A percentile compares a stretch with the other conserved stretches of the same genome.
These are phyloP conservation scores for Carduelis carduelis DNA, from an alignment of 2,797 vertebrate species.

Conservation along the genomic window DNA sequence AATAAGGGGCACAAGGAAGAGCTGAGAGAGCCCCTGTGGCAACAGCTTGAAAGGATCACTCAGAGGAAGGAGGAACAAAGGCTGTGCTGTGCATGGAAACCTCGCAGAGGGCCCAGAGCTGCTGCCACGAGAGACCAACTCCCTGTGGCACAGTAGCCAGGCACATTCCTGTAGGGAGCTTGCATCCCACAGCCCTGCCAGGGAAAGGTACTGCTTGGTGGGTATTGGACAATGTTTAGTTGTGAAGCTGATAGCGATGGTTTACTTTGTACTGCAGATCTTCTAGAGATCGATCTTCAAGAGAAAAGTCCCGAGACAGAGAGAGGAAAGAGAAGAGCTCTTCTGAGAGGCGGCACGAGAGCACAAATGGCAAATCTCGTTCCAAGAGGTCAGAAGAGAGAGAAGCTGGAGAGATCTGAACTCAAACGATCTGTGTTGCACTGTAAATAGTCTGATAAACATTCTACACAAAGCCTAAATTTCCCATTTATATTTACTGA, in stretches of 20 bases:
- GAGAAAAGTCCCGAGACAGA: slow-evolving; percentile 86
- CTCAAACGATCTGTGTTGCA: slow-evolving; percentile 58
- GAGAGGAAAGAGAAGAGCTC: slow-evolving; percentile 80
- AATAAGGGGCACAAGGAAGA: not conserved
- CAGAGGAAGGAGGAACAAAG: not conserved
- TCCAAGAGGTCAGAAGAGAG: slow-evolving; percentile 87
- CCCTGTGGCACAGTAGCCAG: not conserved
- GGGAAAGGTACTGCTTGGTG: not conserved
- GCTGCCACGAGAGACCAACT: not conserved
- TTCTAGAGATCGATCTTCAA: slow-evolving; percentile 80
- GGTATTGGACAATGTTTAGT: not conserved
- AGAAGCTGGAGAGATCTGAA: slow-evolving; percentile 91
- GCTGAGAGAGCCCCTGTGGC: not conserved
- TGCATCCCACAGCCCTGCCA: not conserved
- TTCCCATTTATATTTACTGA: slow-evolving; percentile 78
- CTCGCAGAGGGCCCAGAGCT: not conserved
- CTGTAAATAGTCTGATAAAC: slow-evolving; percentile 74
- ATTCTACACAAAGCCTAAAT: slow-evolving; percentile 65
- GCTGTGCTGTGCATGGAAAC: rapidly evolving
- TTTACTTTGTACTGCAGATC: slow-evolving; percentile 75
- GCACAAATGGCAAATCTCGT: slow-evolving; percentile 86
- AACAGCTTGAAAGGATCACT: not conserved
- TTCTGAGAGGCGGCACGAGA: slow-evolving; percentile 80
- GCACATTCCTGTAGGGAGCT: not conserved
- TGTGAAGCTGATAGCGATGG: not conserved